phyloP scores from a whole-genome alignment of 2,888 invertebrate species.

The Cerastis leucographa region DNA sequence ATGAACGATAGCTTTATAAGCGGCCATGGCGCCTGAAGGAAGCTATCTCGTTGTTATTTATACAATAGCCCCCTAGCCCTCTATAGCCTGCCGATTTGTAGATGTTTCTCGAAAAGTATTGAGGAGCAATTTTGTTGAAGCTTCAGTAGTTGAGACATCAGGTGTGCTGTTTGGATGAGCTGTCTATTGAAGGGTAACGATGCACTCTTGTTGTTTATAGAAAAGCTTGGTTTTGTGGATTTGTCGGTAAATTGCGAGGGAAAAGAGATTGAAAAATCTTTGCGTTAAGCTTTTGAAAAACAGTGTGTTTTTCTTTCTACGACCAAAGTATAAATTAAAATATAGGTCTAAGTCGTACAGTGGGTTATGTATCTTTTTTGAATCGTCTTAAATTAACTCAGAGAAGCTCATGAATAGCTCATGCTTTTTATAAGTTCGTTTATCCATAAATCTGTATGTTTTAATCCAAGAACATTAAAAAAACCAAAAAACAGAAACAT shows the following conservation, averaged over 20 bases:
- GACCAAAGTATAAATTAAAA: not conserved
- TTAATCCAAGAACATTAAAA: not conserved
- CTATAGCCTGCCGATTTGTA: conserved; percentile 40
- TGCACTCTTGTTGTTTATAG: conserved; percentile 23
- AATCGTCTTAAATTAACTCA: not conserved
- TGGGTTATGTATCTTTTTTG: too few species aligned
- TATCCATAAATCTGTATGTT: not conserved
- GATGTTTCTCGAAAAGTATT: conserved; percentile 62
- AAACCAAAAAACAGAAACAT: conserved; percentile 2
- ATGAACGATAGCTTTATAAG: conserved; percentile 54
- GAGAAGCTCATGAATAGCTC: not conserved
- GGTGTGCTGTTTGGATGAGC: conserved; percentile 30
- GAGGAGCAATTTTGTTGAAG: conserved; percentile 64
- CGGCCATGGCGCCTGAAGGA: conserved; percentile 53
- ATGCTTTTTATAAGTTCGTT: not conserved
- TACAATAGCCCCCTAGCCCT: conserved; percentile 55
- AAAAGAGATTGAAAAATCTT: not conserved
- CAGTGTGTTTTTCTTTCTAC: not conserved
- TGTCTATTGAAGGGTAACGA: conserved; percentile 29
- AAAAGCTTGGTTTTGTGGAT: conserved; percentile 4
- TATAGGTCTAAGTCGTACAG: not conserved
- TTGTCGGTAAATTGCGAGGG: not conserved
- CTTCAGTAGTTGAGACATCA: conserved; percentile 56
- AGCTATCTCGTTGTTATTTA: conserved; percentile 64
- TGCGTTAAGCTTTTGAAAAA: not conserved